Evolutionary conservation across 2,888 invertebrate species (phyloP).

Genomic region (Strigamia maritima): DNA sequence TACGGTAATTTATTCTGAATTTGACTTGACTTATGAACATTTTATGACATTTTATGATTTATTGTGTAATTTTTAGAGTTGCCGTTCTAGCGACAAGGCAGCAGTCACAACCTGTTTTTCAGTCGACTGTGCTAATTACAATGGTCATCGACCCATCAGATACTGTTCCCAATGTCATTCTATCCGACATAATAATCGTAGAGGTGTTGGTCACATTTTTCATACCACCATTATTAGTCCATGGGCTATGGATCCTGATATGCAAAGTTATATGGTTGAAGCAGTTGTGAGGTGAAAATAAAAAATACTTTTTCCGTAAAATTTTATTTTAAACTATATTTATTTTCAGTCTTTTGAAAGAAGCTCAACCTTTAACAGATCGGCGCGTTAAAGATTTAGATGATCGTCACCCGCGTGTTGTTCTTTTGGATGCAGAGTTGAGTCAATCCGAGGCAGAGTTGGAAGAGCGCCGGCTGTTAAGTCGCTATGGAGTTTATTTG

Average conservation of each 20-base stretch:
- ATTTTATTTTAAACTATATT: neutral
- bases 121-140: slow-evolving; percentile 92
- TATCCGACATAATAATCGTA: slow-evolving; percentile 78
- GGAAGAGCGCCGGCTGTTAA: slow-evolving; percentile 84
- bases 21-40: neutral
- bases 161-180: slow-evolving; percentile 87
- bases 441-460: slow-evolving; percentile 62
- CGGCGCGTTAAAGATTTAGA: slow-evolving; percentile 57
- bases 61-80: slow-evolving; percentile 65
- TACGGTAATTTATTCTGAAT: neutral
- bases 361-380: slow-evolving; percentile 75
- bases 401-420: slow-evolving; percentile 47
- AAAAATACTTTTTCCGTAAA: neutral
- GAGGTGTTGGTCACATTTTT: slow-evolving; percentile 85
- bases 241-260: slow-evolving; percentile 84
- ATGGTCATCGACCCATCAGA: slow-evolving; percentile 92
- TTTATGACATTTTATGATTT: neutral
- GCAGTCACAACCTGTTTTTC: slow-evolving; percentile 96
- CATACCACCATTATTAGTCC: slow-evolving; percentile 82
- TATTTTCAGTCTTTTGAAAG: slow-evolving; percentile 67
- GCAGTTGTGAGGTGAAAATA: slow-evolving; percentile 77
- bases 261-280: slow-evolving; percentile 90
- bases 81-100: slow-evolving; percentile 82
- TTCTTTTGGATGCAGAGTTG: slow-evolving; percentile 46
- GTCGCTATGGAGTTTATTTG: slow-evolving; percentile 95